These are phyloP conservation scores for Apamea anceps DNA, from an alignment of 2,888 invertebrate genomes.

Conservation along the genomic window DNA sequence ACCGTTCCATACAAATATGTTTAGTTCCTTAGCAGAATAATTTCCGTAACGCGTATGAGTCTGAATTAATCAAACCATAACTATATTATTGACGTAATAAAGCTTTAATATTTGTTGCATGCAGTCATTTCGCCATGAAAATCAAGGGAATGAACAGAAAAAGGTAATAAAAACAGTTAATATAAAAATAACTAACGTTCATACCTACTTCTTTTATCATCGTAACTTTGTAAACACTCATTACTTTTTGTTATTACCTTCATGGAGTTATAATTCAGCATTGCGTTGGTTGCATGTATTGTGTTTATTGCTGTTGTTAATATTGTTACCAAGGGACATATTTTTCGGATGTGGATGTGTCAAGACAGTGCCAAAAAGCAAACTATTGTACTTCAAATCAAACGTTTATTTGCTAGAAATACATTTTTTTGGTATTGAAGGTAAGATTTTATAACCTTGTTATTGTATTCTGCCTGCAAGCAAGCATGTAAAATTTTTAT, in stretches of 20 bases:
- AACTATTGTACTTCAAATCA: background rate
- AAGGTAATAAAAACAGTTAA: slow-evolving; percentile 77
- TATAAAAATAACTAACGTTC: slow-evolving; percentile 48
- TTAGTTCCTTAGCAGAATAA: slow-evolving; percentile 1
- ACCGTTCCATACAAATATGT: slow-evolving; percentile 9
- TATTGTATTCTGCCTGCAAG: too few relatives aligned
- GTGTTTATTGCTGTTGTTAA: slow-evolving; percentile 2
- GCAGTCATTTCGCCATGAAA: slow-evolving; percentile 86
- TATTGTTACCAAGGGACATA: background rate
- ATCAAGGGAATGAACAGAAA: slow-evolving; percentile 77
- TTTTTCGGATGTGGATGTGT: background rate
- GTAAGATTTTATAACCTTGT: too few relatives aligned
- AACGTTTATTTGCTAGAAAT: too few relatives aligned
- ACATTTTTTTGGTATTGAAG: too few relatives aligned
- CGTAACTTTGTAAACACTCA: slow-evolving; percentile 29
- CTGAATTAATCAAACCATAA: slow-evolving; percentile 19
- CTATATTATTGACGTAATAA: slow-evolving; percentile 40
- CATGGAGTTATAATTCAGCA: background rate
- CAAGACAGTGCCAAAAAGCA: background rate
- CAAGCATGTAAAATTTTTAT: too few relatives aligned
- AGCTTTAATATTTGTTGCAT: slow-evolving; percentile 76
- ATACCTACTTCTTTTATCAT: slow-evolving; percentile 29
- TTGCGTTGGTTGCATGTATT: slow-evolving; percentile 27
- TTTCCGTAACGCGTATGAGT: background rate
- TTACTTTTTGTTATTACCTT: slow-evolving; percentile 20